Conservation (phyloP, 2,113 vertebrate species). For the Sinocyclocheilus anshuiensis region DNA sequence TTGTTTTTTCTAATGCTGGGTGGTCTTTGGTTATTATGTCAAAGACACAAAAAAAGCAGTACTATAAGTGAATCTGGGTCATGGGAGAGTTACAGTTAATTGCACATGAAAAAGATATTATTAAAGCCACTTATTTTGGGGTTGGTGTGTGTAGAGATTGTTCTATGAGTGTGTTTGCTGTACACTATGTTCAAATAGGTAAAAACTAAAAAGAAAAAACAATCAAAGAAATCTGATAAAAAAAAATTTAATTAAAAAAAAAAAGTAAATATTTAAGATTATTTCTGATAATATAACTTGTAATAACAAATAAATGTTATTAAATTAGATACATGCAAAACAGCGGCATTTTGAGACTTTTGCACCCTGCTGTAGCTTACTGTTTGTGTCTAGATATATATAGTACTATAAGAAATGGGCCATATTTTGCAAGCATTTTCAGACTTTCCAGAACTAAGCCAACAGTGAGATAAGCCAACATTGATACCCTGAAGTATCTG, state of each 20-base stretch:
- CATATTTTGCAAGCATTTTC: constrained; percentile 58
- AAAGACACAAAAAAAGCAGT: neutral
- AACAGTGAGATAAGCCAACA: constrained; percentile 50
- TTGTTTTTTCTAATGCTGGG: constrained; percentile 16
- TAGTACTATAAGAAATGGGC: constrained; percentile 32
- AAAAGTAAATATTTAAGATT: no score
- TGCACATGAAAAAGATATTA: neutral
- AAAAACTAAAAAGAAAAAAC: no score
- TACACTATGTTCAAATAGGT: neutral
- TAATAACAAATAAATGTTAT: neutral
- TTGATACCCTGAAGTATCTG: constrained; percentile 46
- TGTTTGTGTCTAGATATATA: neutral
- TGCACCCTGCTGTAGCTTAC: neutral
- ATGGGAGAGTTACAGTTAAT: neutral
- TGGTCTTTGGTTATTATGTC: constrained; percentile 8
- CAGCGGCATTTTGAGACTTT: neutral
- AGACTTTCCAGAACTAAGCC: constrained; percentile 51
- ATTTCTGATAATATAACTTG: no score
- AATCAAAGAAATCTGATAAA: no score
- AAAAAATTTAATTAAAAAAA: no score
- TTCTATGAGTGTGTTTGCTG: neutral
- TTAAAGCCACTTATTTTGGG: neutral
- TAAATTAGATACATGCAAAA: neutral
- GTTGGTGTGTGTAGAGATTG: neutral
- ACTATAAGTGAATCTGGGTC: neutral